phyloP scores from a whole-genome alignment of 2,113 vertebrate genomes.

The Tenebrosternarchus preto region DNA sequence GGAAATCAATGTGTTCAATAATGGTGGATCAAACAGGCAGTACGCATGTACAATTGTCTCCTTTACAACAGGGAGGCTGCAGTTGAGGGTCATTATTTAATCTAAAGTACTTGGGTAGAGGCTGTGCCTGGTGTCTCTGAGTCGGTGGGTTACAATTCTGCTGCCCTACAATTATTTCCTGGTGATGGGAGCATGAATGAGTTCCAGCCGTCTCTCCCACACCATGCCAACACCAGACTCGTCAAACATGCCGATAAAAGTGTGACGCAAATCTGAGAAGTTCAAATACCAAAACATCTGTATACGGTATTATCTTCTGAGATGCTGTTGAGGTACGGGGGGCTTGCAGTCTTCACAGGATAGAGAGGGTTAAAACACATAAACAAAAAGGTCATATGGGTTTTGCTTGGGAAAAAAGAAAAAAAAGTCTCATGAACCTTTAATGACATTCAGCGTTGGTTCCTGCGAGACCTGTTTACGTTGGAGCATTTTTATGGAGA shows the following conservation, averaged over 20 bases:
- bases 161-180: background rate
- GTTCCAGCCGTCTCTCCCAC: background rate
- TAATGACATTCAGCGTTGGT: too few relatives aligned
- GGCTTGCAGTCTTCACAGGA: background rate
- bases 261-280: background rate
- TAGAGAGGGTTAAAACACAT: background rate
- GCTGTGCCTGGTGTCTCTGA: too few relatives aligned
- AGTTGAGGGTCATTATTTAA: conserved; percentile 7
- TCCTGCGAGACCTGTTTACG: too few relatives aligned
- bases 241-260: background rate
- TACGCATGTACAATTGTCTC: conserved; percentile 22
- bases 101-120: too few relatives aligned
- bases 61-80: background rate
- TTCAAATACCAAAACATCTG: conserved; percentile 13
- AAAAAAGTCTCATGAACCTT: background rate
- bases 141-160: conserved; percentile 13
- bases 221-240: background rate
- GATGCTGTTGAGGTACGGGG: background rate
- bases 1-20: conserved; percentile 26
- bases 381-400: too few relatives aligned
- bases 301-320: background rate
- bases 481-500: too few relatives aligned
- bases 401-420: background rate
- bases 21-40: conserved; percentile 26
- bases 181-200: background rate